Percentiles rank a stretch among this genome's conserved stretches.
phyloP scores from a whole-genome alignment of 2,888 invertebrate genomes.

The Noctua pronuba region DNA sequence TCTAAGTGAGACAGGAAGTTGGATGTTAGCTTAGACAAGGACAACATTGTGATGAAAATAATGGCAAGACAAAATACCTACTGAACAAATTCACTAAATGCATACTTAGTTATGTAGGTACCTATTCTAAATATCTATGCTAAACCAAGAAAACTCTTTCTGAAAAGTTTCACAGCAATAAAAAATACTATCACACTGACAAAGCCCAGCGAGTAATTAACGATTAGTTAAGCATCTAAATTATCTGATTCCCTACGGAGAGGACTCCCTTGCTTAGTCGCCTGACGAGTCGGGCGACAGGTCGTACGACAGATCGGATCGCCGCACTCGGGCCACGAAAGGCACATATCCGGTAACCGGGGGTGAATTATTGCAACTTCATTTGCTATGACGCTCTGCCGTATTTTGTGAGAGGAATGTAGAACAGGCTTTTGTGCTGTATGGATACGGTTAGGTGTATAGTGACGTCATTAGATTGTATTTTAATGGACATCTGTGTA shows the following conservation, averaged over 20 bases:
- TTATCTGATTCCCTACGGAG: slow-evolving; percentile 64
- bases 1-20: background rate
- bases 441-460: slow-evolving; percentile 26
- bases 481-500: slow-evolving; percentile 24
- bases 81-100: background rate
- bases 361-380: slow-evolving; percentile 84
- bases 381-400: slow-evolving; percentile 79
- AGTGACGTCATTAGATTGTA: slow-evolving; percentile 45
- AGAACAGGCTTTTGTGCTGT: slow-evolving; percentile 71
- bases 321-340: slow-evolving; percentile 67
- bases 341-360: slow-evolving; percentile 79
- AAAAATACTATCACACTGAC: slow-evolving; percentile 54
- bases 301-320: slow-evolving; percentile 45
- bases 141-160: slow-evolving; percentile 12
- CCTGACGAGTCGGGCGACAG: slow-evolving; percentile 27
- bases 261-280: slow-evolving; percentile 54
- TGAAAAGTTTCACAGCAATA: slow-evolving; percentile 32
- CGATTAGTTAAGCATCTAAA: slow-evolving; percentile 69
- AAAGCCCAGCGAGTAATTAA: slow-evolving; percentile 65
- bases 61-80: background rate
- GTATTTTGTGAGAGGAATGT: slow-evolving; percentile 79
- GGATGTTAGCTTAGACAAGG: background rate
- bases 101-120: background rate
- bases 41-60: background rate
- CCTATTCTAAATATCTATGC: background rate